Evolutionary conservation across 2,888 invertebrate genomes (phyloP).

Genomic region (Callimorpha dominula): DNA sequence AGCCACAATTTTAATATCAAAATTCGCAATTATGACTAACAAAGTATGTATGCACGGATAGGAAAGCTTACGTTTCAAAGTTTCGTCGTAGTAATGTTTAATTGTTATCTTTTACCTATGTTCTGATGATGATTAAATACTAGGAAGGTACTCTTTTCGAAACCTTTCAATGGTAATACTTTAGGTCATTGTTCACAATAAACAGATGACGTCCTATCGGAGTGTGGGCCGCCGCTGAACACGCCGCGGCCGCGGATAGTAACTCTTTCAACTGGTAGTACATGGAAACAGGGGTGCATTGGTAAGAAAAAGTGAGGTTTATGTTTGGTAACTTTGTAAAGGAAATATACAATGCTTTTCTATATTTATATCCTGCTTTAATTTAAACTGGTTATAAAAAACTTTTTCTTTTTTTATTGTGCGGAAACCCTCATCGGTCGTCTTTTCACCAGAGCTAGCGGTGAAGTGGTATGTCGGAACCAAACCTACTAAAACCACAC

Average conservation of each 20-base stretch:
- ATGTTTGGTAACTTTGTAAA: neutral
- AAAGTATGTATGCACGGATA: too few relatives aligned
- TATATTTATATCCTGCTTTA: neutral
- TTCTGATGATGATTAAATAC: neutral
- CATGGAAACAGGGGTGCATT: conserved; percentile 64
- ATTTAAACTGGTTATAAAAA: neutral
- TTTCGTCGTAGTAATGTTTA: neutral
- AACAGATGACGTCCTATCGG: conserved; percentile 81
- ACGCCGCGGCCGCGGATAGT: conserved; percentile 75
- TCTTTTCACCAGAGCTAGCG: neutral
- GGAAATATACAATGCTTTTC: neutral
- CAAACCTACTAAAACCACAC: neutral
- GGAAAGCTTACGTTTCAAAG: too few relatives aligned
- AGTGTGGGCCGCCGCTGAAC: conserved; percentile 82
- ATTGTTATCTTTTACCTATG: neutral
- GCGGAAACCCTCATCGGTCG: neutral
- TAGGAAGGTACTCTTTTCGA: conserved; percentile 16
- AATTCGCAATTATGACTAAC: too few relatives aligned
- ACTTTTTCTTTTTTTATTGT: neutral
- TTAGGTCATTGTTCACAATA: conserved; percentile 67
- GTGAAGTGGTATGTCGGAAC: neutral
- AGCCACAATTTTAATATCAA: too few relatives aligned
- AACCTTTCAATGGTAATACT: conserved; percentile 39
- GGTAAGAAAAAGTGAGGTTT: neutral
- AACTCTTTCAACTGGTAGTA: conserved; percentile 71